Percentiles rank a stretch among this genome's conserved stretches.
phyloP scores from a whole-genome alignment of 35 echinoderm and acorn worm species.

The Heliocidaris erythrogramma region DNA sequence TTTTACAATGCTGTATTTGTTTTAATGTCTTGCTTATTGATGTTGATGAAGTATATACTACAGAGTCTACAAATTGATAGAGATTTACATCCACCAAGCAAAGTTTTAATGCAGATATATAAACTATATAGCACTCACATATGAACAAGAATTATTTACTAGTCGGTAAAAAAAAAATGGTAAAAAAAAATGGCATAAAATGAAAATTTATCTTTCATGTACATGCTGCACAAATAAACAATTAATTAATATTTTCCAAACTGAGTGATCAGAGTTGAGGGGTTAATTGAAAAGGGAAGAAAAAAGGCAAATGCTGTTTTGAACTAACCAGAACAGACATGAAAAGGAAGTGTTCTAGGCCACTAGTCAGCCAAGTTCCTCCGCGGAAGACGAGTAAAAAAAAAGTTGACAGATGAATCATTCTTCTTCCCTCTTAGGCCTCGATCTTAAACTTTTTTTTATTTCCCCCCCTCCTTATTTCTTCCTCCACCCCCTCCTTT shows the following conservation, averaged over 20 bases:
- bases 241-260: too few relatives aligned
- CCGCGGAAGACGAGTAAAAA: not conserved
- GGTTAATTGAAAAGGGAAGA: not conserved
- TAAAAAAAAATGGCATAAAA: not conserved
- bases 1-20: not conserved
- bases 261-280: not conserved
- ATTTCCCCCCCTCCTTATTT: not conserved
- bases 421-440: not conserved
- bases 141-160: not conserved
- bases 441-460: not conserved
- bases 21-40: not conserved
- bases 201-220: not conserved
- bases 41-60: not conserved
- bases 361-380: not conserved
- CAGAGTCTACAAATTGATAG: not conserved
- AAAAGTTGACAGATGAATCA: conserved; percentile 20
- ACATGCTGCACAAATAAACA: not conserved
- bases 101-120: not conserved
- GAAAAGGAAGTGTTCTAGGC: not conserved
- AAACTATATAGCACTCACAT: not conserved
- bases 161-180: not conserved
- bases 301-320: not conserved
- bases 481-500: not conserved
- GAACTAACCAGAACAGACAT: not conserved
- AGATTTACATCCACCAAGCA: not conserved